Conservation (phyloP, 1,140 invertebrate genomes). For the Drosophila ogumai region DNA sequence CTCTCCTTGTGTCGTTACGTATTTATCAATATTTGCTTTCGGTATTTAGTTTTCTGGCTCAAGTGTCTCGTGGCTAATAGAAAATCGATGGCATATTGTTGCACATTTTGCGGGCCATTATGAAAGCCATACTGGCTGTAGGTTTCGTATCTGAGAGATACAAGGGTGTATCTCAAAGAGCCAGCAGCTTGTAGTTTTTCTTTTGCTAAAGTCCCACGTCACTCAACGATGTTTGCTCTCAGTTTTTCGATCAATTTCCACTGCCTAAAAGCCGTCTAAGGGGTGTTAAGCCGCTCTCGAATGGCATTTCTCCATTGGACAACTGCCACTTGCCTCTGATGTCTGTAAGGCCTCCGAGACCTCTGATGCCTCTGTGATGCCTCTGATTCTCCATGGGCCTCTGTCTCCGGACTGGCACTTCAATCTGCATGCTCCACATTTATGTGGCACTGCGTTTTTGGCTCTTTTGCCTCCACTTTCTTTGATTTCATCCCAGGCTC, state of each 20-base stretch:
- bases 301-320: constrained; percentile 36
- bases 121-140: constrained; percentile 37
- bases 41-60: constrained; percentile 61
- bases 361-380: constrained; percentile 1
- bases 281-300: constrained; percentile 32
- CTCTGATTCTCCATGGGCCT: constrained; percentile 35
- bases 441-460: constrained; percentile 69
- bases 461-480: constrained; percentile 43
- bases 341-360: constrained; percentile 5
- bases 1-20: constrained; percentile 38
- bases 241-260: constrained; percentile 40
- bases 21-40: constrained; percentile 63
- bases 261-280: constrained; percentile 34
- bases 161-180: constrained; percentile 11
- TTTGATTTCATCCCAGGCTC: constrained; percentile 35
- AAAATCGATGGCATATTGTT: constrained; percentile 78
- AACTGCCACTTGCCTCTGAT: constrained; percentile 27
- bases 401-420: constrained; percentile 55
- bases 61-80: constrained; percentile 70
- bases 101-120: constrained; percentile 50
- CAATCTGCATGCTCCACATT: constrained; percentile 80
- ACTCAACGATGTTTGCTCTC: constrained; percentile 44
- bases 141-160: constrained; percentile 28
- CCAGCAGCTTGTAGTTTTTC: constrained; percentile 9
- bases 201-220: neutral